Evolutionary conservation across 1,140 invertebrate genomes (phyloP).

Genomic region (Drosophila mauritiana): DNA sequence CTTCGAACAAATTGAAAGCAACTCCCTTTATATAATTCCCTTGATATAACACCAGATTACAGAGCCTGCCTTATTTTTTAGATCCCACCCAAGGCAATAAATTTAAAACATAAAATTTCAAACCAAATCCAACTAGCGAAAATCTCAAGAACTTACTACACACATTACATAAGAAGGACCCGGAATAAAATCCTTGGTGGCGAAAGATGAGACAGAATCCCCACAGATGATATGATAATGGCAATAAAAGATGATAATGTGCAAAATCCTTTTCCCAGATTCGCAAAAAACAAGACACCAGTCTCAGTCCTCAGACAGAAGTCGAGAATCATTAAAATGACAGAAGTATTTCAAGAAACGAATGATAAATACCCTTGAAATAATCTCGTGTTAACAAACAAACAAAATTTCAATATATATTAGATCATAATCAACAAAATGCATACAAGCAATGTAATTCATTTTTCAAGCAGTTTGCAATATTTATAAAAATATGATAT

Average conservation of each 20-base stretch:
- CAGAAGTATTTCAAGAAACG: constrained; percentile 3
- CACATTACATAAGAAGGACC: constrained; percentile 60
- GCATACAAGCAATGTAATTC: no score
- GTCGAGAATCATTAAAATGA: constrained; percentile 56
- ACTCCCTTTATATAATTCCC: no score
- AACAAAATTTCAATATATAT: no score
- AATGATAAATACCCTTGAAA: constrained; percentile 1
- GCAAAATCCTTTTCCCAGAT: constrained; percentile 72
- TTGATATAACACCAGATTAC: neutral
- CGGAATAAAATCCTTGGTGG: constrained; percentile 41
- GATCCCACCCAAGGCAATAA: constrained; percentile 8
- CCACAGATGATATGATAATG: constrained; percentile 60
- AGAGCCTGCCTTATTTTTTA: constrained; percentile 1
- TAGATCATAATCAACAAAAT: no score
- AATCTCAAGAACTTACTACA: constrained; percentile 64
- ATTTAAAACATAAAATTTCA: constrained; percentile 22
- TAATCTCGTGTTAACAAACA: no score
- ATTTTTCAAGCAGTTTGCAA: no score
- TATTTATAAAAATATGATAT: no score
- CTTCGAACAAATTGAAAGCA: no score
- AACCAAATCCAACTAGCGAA: constrained; percentile 37
- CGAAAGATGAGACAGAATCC: constrained; percentile 31
- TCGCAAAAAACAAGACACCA: constrained; percentile 64
- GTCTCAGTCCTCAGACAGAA: constrained; percentile 20
- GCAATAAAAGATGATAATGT: constrained; percentile 72